Conservation (phyloP, 2,113 vertebrate genomes). For the Eubucco bourcierii region DNA sequence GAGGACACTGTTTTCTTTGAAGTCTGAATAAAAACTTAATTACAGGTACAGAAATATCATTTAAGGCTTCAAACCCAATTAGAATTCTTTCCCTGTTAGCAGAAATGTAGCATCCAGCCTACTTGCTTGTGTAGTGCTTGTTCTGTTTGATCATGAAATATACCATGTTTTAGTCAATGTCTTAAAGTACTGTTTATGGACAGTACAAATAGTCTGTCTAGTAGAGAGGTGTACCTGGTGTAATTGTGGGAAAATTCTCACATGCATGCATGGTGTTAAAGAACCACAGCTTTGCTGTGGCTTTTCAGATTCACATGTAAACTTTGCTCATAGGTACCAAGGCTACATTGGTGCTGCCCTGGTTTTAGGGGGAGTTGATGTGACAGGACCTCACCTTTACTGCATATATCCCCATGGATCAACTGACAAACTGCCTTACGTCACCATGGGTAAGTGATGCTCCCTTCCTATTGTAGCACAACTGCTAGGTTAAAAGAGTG, state of each 20-base stretch:
- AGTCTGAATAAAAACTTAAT: not conserved
- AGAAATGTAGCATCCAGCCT: not conserved
- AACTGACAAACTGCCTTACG: conserved; percentile 96
- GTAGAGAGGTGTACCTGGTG: not conserved
- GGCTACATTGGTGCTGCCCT: conserved; percentile 96
- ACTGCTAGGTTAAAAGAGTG: not conserved
- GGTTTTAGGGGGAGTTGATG: conserved; percentile 93
- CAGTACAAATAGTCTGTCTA: fast-evolving
- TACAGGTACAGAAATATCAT: not conserved
- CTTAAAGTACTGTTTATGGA: not conserved
- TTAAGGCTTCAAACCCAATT: not conserved
- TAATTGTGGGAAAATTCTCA: fast-evolving
- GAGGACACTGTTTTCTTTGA: not conserved
- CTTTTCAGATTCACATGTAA: not conserved
- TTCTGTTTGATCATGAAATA: not conserved
- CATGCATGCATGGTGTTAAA: not conserved
- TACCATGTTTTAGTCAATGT: fast-evolving
- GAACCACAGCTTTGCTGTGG: not conserved
- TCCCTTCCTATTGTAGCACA: not conserved
- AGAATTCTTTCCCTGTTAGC: not conserved
- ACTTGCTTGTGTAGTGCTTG: not conserved
- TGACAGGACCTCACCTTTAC: conserved; percentile 93
- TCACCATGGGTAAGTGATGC: conserved; percentile 92
- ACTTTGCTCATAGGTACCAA: conserved; percentile 84
- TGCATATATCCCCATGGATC: conserved; percentile 98